These are phyloP conservation scores for Brevimyrus niger DNA, from an alignment of 2,113 vertebrate genomes.

Conservation along the genomic window DNA sequence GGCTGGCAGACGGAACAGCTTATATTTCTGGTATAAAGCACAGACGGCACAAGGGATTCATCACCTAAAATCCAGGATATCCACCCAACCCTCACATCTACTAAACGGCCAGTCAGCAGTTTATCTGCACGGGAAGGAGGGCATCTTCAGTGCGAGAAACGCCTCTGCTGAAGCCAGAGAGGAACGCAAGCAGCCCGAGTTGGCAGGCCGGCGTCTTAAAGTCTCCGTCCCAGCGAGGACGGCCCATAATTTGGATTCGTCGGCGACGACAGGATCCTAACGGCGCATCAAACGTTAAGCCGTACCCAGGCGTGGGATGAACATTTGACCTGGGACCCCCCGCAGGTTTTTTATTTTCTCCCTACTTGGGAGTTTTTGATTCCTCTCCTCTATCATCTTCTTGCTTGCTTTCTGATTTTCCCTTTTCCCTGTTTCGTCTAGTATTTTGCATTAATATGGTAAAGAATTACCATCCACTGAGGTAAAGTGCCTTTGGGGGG, in stretches of 20 bases:
- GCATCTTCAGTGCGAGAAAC: not conserved
- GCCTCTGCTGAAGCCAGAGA: not conserved
- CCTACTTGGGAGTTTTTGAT: too few species aligned
- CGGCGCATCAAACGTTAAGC: constrained; percentile 24
- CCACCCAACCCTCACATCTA: not conserved
- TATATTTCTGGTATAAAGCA: not conserved
- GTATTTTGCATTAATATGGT: not conserved
- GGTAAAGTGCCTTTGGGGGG: not conserved
- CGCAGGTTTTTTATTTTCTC: not conserved
- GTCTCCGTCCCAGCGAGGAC: not conserved
- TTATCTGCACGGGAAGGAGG: not conserved
- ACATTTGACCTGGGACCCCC: not conserved
- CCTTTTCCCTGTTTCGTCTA: not conserved
- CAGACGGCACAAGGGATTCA: not conserved
- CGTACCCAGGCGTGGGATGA: not conserved
- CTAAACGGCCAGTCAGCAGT: not conserved
- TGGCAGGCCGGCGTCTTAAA: not conserved
- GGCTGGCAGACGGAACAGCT: not conserved
- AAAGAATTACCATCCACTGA: not conserved
- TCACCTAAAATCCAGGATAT: not conserved
- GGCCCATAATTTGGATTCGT: constrained; percentile 22
- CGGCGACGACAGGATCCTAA: not conserved
- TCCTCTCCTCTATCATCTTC: not conserved
- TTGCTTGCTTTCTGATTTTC: not conserved
- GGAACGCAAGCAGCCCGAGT: not conserved